Conservation (phyloP, 2,113 vertebrate genomes). For the Salvelinus alpinus region DNA sequence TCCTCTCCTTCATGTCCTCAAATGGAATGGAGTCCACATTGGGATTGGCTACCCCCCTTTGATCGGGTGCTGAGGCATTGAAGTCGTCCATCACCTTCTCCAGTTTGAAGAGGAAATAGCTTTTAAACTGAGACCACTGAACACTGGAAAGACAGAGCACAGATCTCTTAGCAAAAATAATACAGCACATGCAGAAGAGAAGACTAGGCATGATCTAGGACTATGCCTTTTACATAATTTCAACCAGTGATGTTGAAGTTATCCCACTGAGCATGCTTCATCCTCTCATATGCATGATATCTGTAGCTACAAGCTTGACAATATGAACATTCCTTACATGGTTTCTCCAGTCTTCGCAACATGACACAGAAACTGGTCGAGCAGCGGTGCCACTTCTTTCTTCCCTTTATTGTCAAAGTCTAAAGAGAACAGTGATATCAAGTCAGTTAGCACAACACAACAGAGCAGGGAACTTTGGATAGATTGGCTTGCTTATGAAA, state of each 20-base stretch:
- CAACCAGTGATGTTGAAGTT: background rate
- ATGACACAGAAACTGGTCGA: slow-evolving; percentile 97
- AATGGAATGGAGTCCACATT: slow-evolving; percentile 97
- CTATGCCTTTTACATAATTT: no score
- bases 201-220: no score
- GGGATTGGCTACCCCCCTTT: slow-evolving; percentile 88
- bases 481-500: no score
- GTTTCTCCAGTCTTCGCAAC: slow-evolving; percentile 96
- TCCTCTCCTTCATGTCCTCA: slow-evolving; percentile 98
- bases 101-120: slow-evolving; percentile 97
- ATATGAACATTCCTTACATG: slow-evolving; percentile 82
- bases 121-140: slow-evolving; percentile 97
- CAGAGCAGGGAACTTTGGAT: no score
- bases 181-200: background rate
- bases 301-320: no score
- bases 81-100: slow-evolving; percentile 99
- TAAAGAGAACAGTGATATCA: slow-evolving; percentile 53
- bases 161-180: background rate
- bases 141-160: slow-evolving; percentile 73
- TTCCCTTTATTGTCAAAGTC: slow-evolving; percentile 98
- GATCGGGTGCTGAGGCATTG: slow-evolving; percentile 89
- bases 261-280: no score
- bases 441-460: background rate
- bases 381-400: slow-evolving; percentile 85
- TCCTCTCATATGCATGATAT: background rate